Evolutionary conservation across 2,888 invertebrate species (phyloP), one percentile per base, ranked within the genome.

Genomic region (Pammene aurita): DNA sequence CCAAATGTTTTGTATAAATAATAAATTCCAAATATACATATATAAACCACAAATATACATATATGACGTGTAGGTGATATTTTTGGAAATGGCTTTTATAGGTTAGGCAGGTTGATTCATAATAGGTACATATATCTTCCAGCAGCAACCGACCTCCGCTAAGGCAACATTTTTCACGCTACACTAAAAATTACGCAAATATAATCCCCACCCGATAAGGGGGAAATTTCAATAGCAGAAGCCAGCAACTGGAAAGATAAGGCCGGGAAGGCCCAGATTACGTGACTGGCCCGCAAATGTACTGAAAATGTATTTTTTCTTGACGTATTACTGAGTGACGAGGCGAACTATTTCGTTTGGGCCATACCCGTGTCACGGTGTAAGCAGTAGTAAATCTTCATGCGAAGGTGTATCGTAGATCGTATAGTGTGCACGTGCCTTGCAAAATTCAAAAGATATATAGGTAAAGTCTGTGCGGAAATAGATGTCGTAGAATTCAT

Each of bases 241-340:
- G 0, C 42, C 57, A 57, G 42, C 14, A 34, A 44, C 50, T 52
- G 38, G 38, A 62, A 62, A 62, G 62, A 62, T 62, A 62, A 52
- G 26, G n/a, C 38, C 18, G 62, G 18, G 26, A 18, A 13, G 48
- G 18, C 26, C n/a, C 18, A 6, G 16, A 52, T 52, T 52, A 62
- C 62, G 62, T 62, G 62, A 52, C 62, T 52, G 18, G 18, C 41
- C 41, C 41, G 50, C 62, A 52, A 41, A 52, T 42, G 35, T 62
- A 38, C 38, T 18, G 61, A 48, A 50, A 61, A 61, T 61, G 38
- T 50, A 50, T 50, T 61, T 57, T 61, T n/a, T 61, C 50, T n/a
- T 61, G 61, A 38, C 62, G 62, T 41, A 38, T 38, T 35, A 52
- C 50, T 62, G 62, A 62, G 41, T 61, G 60, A 61, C 60, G 41